These are phyloP conservation scores for Plectrocnemia conspersa DNA, from an alignment of 1,140 invertebrate genomes.

Conservation along the genomic window DNA sequence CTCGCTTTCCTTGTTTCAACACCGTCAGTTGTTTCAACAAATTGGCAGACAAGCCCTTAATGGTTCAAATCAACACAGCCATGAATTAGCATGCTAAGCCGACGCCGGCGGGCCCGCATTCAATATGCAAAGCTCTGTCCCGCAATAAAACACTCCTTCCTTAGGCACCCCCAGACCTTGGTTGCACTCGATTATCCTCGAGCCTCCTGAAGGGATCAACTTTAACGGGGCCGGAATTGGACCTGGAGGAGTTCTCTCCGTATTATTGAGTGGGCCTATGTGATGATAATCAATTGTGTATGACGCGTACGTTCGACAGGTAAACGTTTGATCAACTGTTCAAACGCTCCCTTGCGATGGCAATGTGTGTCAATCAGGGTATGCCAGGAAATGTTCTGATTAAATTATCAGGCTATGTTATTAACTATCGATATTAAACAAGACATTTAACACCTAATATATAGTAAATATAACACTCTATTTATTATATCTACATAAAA, in stretches of 20 bases:
- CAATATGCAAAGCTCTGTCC: constrained; percentile 16
- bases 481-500: no score
- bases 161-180: background rate
- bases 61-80: constrained; percentile 14
- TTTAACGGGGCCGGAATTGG: background rate
- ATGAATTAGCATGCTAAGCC: background rate
- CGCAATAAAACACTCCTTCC: constrained; percentile 10
- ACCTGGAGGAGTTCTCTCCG: no score
- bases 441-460: no score
- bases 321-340: no score
- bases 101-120: background rate
- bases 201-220: background rate
- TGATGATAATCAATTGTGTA: background rate
- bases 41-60: constrained; percentile 14
- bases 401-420: no score
- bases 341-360: no score
- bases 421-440: no score
- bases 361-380: no score
- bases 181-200: background rate
- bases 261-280: no score
- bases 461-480: no score
- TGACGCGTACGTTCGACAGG: no score
- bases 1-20: constrained; percentile 1
- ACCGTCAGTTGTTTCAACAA: constrained; percentile 10
- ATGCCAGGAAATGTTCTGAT: no score